Base-by-base conservation (phyloP, 2,888 invertebrate genomes). In the Schizaphis graminum region DNA sequence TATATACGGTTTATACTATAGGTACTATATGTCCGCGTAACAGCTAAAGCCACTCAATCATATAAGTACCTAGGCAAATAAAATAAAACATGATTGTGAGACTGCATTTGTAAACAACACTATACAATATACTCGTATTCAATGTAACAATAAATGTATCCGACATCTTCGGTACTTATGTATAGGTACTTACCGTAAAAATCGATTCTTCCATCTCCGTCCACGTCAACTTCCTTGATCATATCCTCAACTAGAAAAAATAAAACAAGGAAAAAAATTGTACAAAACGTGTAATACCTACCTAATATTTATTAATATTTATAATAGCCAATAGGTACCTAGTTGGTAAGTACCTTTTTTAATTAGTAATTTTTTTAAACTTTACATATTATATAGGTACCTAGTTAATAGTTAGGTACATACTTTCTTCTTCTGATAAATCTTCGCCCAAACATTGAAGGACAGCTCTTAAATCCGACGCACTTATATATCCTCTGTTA, bases 161-260 rank as follows among this genome's bases (percentile, higher is more conserved):
- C 7, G 16, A 35, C n/a, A 28, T 44, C 28, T 13, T 26, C 11
- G 28, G 41, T 56, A 53, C 0, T 44, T 44, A 44, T 26, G 11
- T 56, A 94, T 56, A 94, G 41, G 41, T 44, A 44, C 96, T 96
- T 96, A 98, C 98, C 99, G 95, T 98, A 98, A 96, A 98, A 99
- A 96, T 99, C 98, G 95, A 99, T 99, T 95, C 98, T 97, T 3
- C 99, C 99, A 96, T 99, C 99, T 1, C 99, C 98, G 96, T 99
- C 98, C 3, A 98, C 98, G 95, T 99, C 99, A 16, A 99, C 99
- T 96, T 99, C 99, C 95, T 98, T 98, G 95, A 99, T 99, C 98
- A 99, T 99, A 96, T 99, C 98, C 96, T 99, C 98, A 96, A 99
- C 98, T 98, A 97, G 97, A 93, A 94, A 67, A 94, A 86, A 94